Base-by-base conservation (phyloP, 2,113 vertebrate genomes). In the Scartelaos histophorus region DNA sequence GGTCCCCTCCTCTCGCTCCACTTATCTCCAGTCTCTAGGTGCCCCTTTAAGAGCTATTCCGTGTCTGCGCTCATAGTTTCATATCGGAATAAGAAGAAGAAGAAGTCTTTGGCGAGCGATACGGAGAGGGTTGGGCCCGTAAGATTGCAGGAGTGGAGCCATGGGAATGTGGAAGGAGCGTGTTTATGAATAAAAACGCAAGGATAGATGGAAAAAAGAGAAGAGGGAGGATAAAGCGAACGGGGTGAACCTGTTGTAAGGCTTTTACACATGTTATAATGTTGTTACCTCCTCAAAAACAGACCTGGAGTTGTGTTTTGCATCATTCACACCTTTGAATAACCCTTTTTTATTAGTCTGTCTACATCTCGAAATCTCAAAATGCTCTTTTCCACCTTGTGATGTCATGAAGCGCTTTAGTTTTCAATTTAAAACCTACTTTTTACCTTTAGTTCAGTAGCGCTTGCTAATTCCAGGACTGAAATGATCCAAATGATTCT, bases 121-220 rank as follows among this genome's bases (percentile, higher is more conserved):
- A 56, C 51, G 11, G 76, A 60, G 75, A 88, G 75, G 58, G 76
- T 72, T 80, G 64, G 76, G 79, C 81, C 81, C 87, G 73, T 65
- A 83, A 78, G 82, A 80, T 75, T 22, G 16, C 69, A 74, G 76
- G 80, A 81, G 88, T 90, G 85, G 85, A 75, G 10, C 66, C n/a
- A 61, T 75, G 78, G 85, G 82, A 88, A 80, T 87, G 86, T 86
- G 82, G 82, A 87, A 86, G 84, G 87, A 88, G 84, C 86, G 86
- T 87, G 85, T 76, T 19, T 51, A 51, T 51, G 47, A 51, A 82
- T 70, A 78, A 82, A 78, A 82, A 68, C n/a, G 57, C 65, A 78
- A 77, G 82, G 82, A 89, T 76, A 43, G 21, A 76, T 65, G 45
- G 10, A 7, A 35, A 58, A 78, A 70, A 66, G 9, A 12, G 22